Evolutionary conservation across 2,113 vertebrate species (phyloP), one percentile per base, ranked within the genome.

Genomic region (Carassius gibelio): DNA sequence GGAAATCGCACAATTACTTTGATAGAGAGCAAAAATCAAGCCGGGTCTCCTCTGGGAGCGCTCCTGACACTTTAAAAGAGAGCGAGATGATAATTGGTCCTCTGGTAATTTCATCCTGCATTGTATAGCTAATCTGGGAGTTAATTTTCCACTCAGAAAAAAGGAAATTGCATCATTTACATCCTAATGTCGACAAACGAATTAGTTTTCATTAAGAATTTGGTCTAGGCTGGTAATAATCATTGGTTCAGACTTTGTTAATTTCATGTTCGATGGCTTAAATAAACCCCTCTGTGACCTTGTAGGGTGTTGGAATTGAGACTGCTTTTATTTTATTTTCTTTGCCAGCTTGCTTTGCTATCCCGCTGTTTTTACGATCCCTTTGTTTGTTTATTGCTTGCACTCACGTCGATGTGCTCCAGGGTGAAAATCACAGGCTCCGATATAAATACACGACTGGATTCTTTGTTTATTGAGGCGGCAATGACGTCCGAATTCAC

Each of bases 151-250:
- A 93, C 94, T 95, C 93, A 93, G 94, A 97, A 97, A 96, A 71
- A 82, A 82, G 94, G 96, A 95, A 97, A 96, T 95, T 95, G 93
- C 93, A 95, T 95, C 94, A 96, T 97, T 98, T 98, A 96, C 96
- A 97, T 97, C 96, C 96, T 95, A 95, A 95, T 96, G 96, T 96
- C 97, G 96, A 98, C 97, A 97, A 97, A 96, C 95, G 95, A 97
- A 97, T 98, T 96, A 97, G 95, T 96, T 97, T 97, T 97, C 96
- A 98, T 98, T 98, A 98, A 97, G 96, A 97, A 97, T 97, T 98
- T 96, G 95, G 95, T 97, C 97, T 97, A 95, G 94, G 96, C 66
- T 76, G 95, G 95, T 95, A 96, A 97, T 93, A 96, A 95, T 94
- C 94, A 96, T 93, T 94, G 94, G 95, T 95, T 94, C 94, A 95